A percentile compares a stretch with the other conserved stretches of the same genome.
These are phyloP conservation scores for Drosophila varians DNA, from an alignment of 1,140 invertebrate species.

Conservation along the genomic window DNA sequence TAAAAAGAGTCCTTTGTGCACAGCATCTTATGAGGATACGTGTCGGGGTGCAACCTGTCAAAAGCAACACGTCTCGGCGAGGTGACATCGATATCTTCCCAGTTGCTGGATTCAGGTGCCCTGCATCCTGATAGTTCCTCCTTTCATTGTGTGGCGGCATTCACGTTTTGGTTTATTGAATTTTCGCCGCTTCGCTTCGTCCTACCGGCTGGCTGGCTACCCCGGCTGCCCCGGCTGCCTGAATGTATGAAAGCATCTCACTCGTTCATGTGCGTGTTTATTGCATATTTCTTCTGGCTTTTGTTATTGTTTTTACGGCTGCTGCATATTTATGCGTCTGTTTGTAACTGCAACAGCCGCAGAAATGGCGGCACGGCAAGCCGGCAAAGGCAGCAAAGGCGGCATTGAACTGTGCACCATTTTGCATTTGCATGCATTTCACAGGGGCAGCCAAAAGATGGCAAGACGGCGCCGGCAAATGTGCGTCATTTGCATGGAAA, in stretches of 20 bases:
- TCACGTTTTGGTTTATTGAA: conserved; percentile 81
- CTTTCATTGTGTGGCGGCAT: conserved; percentile 42
- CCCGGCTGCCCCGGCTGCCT: too few relatives aligned
- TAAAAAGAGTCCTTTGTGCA: background rate
- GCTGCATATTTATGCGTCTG: conserved; percentile 79
- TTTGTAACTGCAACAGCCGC: conserved; percentile 54
- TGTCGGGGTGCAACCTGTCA: conserved; percentile 22
- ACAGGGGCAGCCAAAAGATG: conserved; percentile 71
- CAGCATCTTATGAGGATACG: conserved; percentile 10
- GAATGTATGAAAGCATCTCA: conserved; percentile 14
- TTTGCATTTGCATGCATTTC: conserved; percentile 78
- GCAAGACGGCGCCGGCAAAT: conserved; percentile 60
- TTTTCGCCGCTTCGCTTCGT: conserved; percentile 62
- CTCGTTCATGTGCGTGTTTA: conserved; percentile 66
- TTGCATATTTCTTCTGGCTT: conserved; percentile 67
- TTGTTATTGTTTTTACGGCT: conserved; percentile 37
- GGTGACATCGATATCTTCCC: conserved; percentile 69
- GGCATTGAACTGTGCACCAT: conserved; percentile 65
- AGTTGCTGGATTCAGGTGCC: background rate
- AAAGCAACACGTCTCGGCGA: conserved; percentile 38
- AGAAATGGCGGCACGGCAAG: conserved; percentile 1
- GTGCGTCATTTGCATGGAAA: conserved; percentile 81
- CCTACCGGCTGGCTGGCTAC: background rate
- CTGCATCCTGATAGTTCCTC: conserved; percentile 3
- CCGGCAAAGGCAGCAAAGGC: too few relatives aligned